These are phyloP conservation scores for Tolmerus cingulatus DNA, from an alignment of 2,888 invertebrate species.

Conservation along the genomic window DNA sequence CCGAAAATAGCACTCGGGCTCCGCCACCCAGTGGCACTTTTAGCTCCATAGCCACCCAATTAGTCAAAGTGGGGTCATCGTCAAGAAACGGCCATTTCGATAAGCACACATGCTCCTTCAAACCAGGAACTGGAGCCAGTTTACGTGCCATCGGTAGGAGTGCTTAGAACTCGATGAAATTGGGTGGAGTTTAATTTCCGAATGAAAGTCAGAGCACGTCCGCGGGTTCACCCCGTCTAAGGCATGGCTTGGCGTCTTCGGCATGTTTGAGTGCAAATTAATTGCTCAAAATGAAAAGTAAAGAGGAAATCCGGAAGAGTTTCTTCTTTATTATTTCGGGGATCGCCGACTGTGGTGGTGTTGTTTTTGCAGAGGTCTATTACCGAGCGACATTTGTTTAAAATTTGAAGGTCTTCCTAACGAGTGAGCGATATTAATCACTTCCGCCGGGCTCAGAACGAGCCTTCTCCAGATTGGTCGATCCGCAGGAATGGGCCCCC, in stretches of 20 bases:
- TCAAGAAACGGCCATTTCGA: background rate
- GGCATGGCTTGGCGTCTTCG: background rate
- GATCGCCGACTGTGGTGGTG: background rate
- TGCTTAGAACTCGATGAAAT: background rate
- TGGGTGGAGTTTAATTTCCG: background rate
- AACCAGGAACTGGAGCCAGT: slow-evolving; percentile 6
- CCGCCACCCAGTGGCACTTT: background rate
- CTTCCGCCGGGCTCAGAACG: background rate
- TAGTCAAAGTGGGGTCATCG: slow-evolving; percentile 32
- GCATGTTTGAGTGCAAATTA: background rate
- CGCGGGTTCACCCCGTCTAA: background rate
- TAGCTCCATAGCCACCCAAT: slow-evolving; percentile 1
- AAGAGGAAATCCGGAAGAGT: slow-evolving; percentile 10
- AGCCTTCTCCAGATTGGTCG: background rate
- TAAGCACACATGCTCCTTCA: slow-evolving; percentile 2
- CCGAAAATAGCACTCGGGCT: background rate
- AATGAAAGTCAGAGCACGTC: background rate
- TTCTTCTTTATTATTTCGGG: background rate
- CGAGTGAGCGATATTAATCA: background rate
- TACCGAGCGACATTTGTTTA: background rate
- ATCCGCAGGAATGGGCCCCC: background rate
- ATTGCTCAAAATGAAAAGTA: slow-evolving; percentile 10
- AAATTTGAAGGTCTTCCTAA: background rate
- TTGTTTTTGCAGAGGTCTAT: background rate
- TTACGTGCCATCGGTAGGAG: background rate